phyloP scores from a whole-genome alignment of 2,113 vertebrate species.

The Entosphenus tridentatus region DNA sequence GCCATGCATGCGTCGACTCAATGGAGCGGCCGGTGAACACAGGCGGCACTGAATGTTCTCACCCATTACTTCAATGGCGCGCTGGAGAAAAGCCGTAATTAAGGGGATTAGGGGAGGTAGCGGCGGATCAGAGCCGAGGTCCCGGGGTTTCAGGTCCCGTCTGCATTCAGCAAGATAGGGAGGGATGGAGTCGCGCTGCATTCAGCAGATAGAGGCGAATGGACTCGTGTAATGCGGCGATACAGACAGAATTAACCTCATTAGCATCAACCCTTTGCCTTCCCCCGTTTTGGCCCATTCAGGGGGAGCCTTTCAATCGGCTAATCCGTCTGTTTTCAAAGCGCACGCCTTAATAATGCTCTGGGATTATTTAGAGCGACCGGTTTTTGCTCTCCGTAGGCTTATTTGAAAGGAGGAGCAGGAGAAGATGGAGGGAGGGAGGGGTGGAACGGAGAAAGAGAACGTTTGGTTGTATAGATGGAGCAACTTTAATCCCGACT shows the following conservation, averaged over 20 bases:
- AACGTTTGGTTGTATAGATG: too few species aligned
- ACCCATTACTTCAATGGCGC: conserved; percentile 6
- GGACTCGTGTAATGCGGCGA: conserved; percentile 4
- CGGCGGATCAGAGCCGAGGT: conserved; percentile 4
- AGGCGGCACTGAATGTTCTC: background rate
- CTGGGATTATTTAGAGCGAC: conserved; percentile 3
- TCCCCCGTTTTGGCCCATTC: conserved; percentile 6
- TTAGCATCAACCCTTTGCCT: conserved; percentile 6
- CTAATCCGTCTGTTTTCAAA: conserved; percentile 6
- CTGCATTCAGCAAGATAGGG: conserved; percentile 3
- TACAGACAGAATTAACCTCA: conserved; percentile 6
- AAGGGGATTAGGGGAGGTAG: conserved; percentile 6
- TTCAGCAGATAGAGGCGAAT: conserved; percentile 5
- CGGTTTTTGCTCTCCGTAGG: background rate
- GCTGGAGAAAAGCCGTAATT: conserved; percentile 6
- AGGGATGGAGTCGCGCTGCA: conserved; percentile 3
- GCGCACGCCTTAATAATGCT: conserved; percentile 6
- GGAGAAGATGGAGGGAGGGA: too few species aligned
- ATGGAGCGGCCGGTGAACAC: too few species aligned
- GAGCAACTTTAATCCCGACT: too few species aligned
- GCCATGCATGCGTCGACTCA: too few species aligned
- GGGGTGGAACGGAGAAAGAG: too few species aligned
- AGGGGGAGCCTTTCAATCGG: conserved; percentile 1
- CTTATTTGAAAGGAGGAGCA: too few species aligned
- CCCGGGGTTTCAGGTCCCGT: conserved; percentile 3